Evolutionary conservation across 2,888 invertebrate genomes (phyloP).

Genomic region (Fabriciana adippe): DNA sequence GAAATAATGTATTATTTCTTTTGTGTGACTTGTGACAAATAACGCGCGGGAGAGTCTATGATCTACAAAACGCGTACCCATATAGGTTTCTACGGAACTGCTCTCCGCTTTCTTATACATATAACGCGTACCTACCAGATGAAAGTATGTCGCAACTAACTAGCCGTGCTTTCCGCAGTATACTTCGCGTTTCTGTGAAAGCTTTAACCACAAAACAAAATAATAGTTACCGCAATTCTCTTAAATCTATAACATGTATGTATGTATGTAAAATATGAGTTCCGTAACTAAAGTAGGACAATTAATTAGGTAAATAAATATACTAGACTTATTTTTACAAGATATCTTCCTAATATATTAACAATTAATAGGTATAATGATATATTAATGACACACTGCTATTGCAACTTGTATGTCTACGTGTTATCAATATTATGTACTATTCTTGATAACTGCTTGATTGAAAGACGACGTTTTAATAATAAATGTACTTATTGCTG

Average conservation of each 20-base stretch:
- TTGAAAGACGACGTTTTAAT: not conserved
- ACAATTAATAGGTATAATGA: not conserved
- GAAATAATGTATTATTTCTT: too few relatives aligned
- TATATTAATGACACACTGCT: too few relatives aligned
- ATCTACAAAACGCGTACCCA: slow-evolving; percentile 25
- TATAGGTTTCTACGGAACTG: slow-evolving; percentile 42
- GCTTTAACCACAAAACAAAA: slow-evolving; percentile 42
- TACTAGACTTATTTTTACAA: not conserved
- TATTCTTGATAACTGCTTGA: not conserved
- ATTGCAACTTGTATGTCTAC: too few relatives aligned
- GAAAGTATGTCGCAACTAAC: slow-evolving; percentile 48
- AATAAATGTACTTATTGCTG: not conserved
- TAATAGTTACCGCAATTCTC: not conserved
- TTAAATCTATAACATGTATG: too few relatives aligned
- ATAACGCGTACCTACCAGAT: slow-evolving; percentile 40
- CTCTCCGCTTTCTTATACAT: slow-evolving; percentile 46
- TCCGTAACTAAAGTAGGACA: too few relatives aligned
- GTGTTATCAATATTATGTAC: too few relatives aligned
- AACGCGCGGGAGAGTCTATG: slow-evolving; percentile 19
- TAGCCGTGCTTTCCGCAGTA: slow-evolving; percentile 43
- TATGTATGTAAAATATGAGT: slow-evolving; percentile 7
- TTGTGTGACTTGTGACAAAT: not conserved
- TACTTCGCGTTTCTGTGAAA: slow-evolving; percentile 45
- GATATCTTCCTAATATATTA: too few relatives aligned
- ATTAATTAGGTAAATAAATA: too few relatives aligned